A percentile compares a stretch with the other conserved stretches of the same genome.
These are phyloP conservation scores for Gymnorhina tibicen DNA, from an alignment of 2,113 vertebrate genomes.

Conservation along the genomic window DNA sequence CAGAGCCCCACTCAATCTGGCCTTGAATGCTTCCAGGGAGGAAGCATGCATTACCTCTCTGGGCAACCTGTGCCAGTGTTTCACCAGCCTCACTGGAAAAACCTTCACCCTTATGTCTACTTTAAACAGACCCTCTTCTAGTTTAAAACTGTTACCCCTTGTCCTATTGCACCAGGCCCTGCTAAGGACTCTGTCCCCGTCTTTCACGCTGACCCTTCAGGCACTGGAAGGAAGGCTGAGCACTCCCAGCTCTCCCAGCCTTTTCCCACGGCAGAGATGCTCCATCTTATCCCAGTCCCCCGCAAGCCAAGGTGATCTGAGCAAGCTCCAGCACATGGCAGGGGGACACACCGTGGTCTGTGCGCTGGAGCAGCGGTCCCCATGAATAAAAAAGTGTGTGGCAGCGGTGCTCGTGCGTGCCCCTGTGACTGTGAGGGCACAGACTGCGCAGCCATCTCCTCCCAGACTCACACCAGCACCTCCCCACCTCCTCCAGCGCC, in stretches of 20 bases:
- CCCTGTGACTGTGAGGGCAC: not conserved
- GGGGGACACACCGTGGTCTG: not conserved
- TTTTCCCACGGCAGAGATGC: not conserved
- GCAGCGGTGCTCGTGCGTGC: accelerated
- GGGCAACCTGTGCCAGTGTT: not conserved
- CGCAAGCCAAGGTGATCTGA: not conserved
- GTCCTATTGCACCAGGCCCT: not conserved
- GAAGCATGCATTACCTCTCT: not conserved
- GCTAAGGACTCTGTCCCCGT: not conserved
- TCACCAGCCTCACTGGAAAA: not conserved
- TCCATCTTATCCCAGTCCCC: not conserved
- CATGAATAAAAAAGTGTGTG: accelerated
- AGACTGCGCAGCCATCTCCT: not conserved
- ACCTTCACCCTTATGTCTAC: too few relatives aligned
- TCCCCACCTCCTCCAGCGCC: not conserved
- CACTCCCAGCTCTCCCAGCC: not conserved
- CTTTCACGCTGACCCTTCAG: accelerated
- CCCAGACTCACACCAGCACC: not conserved
- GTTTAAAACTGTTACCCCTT: too few relatives aligned
- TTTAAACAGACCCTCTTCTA: not conserved
- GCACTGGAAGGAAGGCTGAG: not conserved
- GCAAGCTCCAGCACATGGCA: not conserved
- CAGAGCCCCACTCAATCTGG: not conserved
- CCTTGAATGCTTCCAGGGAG: not conserved
- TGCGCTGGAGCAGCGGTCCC: not conserved